A percentile compares a stretch with the other conserved stretches of the same genome.
Conservation (phyloP, 2,113 vertebrate species). For the Lophura nycthemera region DNA sequence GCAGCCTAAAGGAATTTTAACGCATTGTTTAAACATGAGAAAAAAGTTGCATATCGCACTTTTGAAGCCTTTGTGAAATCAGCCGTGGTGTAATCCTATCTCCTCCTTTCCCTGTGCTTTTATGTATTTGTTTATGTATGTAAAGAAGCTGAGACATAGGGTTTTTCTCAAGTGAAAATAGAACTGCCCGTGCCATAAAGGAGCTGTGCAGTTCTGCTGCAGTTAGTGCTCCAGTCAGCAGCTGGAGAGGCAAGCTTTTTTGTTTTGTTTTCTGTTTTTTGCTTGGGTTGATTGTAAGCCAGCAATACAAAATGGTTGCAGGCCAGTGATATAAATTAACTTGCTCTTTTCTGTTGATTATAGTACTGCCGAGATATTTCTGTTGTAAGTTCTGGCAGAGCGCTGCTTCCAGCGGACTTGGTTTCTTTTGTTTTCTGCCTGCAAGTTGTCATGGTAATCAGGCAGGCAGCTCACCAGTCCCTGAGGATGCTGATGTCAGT, state of each 20-base stretch:
- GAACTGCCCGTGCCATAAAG: background rate
- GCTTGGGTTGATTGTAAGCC: constrained; percentile 50
- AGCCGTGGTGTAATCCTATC: background rate
- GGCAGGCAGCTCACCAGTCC: accelerated
- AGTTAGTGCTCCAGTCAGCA: background rate
- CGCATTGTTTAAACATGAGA: background rate
- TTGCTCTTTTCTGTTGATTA: constrained; percentile 38
- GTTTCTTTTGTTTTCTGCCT: constrained; percentile 42
- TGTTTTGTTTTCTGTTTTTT: constrained; percentile 53
- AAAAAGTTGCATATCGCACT: background rate
- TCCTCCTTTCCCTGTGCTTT: background rate
- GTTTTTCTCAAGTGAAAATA: background rate
- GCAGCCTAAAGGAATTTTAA: background rate
- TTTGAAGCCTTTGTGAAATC: background rate
- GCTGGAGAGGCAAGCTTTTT: constrained; percentile 1
- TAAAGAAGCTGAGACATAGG: background rate
- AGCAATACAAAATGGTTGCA: constrained; percentile 9
- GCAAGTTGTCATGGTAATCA: constrained; percentile 34
- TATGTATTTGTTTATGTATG: background rate
- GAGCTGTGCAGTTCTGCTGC: background rate
- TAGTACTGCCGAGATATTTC: constrained; percentile 55
- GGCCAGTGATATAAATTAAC: constrained; percentile 44
- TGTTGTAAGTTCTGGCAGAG: constrained; percentile 14
- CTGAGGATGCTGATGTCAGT: accelerated
- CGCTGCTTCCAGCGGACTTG: background rate